Evolutionary conservation across 1,140 invertebrate genomes (phyloP).

Genomic region (Mactra quadrangularis): DNA sequence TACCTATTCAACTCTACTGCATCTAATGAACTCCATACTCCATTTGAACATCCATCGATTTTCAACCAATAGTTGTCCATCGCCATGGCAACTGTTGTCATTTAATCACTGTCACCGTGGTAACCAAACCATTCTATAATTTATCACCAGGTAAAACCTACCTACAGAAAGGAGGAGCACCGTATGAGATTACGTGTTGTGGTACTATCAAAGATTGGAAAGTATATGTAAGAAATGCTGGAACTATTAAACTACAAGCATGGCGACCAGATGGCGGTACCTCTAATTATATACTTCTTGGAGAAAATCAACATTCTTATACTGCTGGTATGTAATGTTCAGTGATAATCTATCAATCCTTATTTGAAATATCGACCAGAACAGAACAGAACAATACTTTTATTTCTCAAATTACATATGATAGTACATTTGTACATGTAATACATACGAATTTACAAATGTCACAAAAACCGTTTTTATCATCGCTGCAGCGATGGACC

Average conservation of each 20-base stretch:
- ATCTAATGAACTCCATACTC: too few species aligned
- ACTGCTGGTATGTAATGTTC: neutral
- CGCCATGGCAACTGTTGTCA: too few species aligned
- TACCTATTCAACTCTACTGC: too few species aligned
- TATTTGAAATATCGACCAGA: neutral
- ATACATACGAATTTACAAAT: neutral
- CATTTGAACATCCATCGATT: too few species aligned
- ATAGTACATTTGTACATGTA: neutral
- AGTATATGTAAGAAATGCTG: slow-evolving; percentile 4
- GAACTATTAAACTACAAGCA: slow-evolving; percentile 7
- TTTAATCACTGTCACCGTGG: too few species aligned
- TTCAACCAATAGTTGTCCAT: too few species aligned
- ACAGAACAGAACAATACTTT: too few species aligned
- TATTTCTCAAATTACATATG: too few species aligned
- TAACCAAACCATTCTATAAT: too few species aligned
- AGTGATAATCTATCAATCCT: neutral
- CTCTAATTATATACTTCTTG: neutral
- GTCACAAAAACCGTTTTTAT: neutral
- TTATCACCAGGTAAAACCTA: slow-evolving; percentile 6
- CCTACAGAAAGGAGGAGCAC: neutral
- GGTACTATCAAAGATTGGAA: slow-evolving; percentile 17
- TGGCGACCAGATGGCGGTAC: neutral
- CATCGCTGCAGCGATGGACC: neutral
- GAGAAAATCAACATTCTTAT: slow-evolving; percentile 17
- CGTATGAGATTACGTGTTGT: slow-evolving; percentile 10